Percentiles rank a stretch among this genome's conserved stretches.
These are phyloP conservation scores for Eulithis prunata DNA, from an alignment of 2,888 invertebrate species.

Conservation along the genomic window DNA sequence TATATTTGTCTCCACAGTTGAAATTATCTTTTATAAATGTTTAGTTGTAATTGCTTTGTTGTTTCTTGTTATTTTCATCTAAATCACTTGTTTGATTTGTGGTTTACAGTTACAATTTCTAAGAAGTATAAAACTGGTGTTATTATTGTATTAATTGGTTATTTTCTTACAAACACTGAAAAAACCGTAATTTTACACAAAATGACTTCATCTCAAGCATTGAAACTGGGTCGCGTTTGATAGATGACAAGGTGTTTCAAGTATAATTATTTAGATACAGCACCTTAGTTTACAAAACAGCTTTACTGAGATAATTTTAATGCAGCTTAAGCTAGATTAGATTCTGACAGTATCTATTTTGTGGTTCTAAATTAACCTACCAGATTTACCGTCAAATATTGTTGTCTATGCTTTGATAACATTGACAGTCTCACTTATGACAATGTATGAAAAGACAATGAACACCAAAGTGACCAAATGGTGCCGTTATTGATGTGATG, in stretches of 20 bases:
- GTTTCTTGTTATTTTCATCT: conserved; percentile 19
- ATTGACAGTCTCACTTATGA: too few relatives aligned
- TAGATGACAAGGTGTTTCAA: conserved; percentile 25
- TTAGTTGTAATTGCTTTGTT: conserved; percentile 42
- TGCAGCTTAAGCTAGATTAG: conserved; percentile 9
- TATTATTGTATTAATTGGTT: too few relatives aligned
- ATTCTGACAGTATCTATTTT: neutral
- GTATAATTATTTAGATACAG: conserved; percentile 23
- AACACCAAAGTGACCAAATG: too few relatives aligned
- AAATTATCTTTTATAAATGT: conserved; percentile 45
- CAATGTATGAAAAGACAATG: too few relatives aligned
- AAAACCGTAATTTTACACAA: conserved; percentile 4
- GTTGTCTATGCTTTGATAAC: too few relatives aligned
- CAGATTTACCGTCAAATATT: too few relatives aligned
- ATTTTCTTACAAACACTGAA: neutral
- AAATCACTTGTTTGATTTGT: conserved; percentile 1
- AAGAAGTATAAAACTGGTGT: too few relatives aligned
- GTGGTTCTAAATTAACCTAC: neutral
- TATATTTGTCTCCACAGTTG: conserved; percentile 54
- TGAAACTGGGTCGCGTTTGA: conserved; percentile 24
- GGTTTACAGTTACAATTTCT: neutral
- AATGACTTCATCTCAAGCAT: conserved; percentile 12
- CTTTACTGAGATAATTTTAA: conserved; percentile 11
- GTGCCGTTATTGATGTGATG: too few relatives aligned
- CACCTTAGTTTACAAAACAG: conserved; percentile 22